A percentile compares a stretch with the other conserved stretches of the same genome.
Conservation (phyloP, 2,888 invertebrate genomes). For the Tiliacea aurago region DNA sequence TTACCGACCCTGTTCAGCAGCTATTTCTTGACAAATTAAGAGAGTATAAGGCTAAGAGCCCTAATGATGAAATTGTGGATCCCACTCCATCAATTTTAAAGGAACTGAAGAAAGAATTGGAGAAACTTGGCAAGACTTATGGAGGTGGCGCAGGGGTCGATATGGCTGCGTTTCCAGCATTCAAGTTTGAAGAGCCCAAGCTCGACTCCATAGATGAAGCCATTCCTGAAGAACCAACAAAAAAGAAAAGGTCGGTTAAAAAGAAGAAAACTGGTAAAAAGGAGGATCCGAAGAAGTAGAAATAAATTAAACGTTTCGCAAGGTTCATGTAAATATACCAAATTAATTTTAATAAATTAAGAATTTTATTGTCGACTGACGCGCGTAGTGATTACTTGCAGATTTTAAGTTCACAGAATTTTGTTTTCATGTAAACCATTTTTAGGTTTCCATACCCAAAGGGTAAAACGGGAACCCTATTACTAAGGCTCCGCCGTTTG, state of each 20-base stretch:
- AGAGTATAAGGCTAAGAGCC: constrained; percentile 40
- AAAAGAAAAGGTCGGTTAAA: background rate
- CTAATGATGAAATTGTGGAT: constrained; percentile 21
- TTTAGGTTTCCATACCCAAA: no score
- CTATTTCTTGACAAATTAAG: constrained; percentile 43
- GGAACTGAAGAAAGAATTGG: constrained; percentile 33
- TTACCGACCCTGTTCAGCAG: constrained; percentile 47
- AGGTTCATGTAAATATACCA: background rate
- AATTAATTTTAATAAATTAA: background rate
- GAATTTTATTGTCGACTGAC: background rate
- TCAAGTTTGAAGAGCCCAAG: constrained; percentile 39
- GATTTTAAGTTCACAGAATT: background rate
- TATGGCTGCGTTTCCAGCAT: constrained; percentile 42
- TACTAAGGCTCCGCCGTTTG: no score
- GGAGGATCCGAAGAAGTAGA: constrained; percentile 9
- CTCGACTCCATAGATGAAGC: constrained; percentile 49
- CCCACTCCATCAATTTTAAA: constrained; percentile 27
- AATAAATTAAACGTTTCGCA: background rate
- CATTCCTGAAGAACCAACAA: background rate
- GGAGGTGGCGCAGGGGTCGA: constrained; percentile 40
- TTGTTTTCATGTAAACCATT: background rate
- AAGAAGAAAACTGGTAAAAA: constrained; percentile 12
- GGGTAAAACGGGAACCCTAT: no score
- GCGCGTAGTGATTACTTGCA: background rate
- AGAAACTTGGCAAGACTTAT: constrained; percentile 33